Conservation (phyloP, 2,888 invertebrate genomes). For the Axea sp. region DNA sequence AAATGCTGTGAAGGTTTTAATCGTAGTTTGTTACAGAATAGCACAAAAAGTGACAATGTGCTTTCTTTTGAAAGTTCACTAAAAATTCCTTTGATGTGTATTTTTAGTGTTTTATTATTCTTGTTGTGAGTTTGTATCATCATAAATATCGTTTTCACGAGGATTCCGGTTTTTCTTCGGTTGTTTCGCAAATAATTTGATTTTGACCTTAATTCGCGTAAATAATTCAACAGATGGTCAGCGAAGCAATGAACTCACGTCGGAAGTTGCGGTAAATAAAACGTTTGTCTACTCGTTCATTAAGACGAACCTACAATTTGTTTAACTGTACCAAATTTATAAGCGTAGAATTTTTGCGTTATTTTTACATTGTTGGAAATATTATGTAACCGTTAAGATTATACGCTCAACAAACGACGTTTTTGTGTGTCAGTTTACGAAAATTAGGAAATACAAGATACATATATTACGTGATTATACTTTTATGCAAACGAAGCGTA, state of each 20-base stretch:
- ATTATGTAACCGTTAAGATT: conserved; percentile 5
- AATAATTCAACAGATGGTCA: conserved; percentile 46
- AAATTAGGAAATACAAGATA: background rate
- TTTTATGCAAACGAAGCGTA: background rate
- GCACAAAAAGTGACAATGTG: no score
- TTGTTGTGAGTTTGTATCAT: no score
- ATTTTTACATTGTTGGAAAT: conserved; percentile 14
- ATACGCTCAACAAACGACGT: background rate
- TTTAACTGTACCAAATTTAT: conserved; percentile 41
- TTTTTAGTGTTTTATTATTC: no score
- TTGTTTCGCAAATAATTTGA: conserved; percentile 20
- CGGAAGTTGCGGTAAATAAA: conserved; percentile 47
- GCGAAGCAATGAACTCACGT: conserved; percentile 38
- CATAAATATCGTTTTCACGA: no score
- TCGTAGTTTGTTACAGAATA: no score
- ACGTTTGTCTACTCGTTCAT: conserved; percentile 41
- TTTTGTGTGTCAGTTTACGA: background rate
- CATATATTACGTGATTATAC: background rate
- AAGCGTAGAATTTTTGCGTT: conserved; percentile 21
- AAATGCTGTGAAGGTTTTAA: no score
- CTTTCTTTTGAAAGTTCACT: no score
- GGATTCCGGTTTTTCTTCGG: no score
- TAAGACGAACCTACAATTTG: conserved; percentile 41
- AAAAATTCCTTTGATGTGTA: no score
- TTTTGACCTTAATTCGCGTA: conserved; percentile 41